Evolutionary conservation across 2,888 invertebrate species (phyloP), one percentile per base, ranked within the genome.

Genomic region (Catocala fraxini): DNA sequence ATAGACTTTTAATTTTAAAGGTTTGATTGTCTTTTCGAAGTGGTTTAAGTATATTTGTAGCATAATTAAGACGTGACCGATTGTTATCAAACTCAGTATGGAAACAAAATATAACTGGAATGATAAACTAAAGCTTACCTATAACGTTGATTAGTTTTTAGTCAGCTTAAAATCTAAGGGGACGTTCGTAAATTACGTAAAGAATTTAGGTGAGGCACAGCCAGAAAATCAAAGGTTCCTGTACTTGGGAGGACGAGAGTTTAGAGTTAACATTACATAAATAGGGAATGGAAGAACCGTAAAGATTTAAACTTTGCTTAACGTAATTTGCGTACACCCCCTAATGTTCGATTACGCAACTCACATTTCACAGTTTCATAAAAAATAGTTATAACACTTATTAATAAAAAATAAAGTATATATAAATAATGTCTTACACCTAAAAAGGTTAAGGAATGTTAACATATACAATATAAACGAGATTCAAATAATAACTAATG

Each of bases 361-460:
- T 46, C 59, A 72, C 48, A 68, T n/a, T n/a, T n/a, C n/a, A n/a
- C n/a, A 63, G 56, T 55, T 51, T 45, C 51, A 63, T 65, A 71
- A 35, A 70, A 73, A 62, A 62, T 47, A 71, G 42, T 63, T 7
- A 49, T 63, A 65, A 53, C 61, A 49, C 54, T 53, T 68, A 71
- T 62, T 65, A 47, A 68, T 71, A 62, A 61, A 56, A 70, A 70
- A 57, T 59, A 15, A 67, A 70, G 46, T 70, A 56, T 63, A 57
- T 54, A 67, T 64, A 63, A 51, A 52, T 52, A 61, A 6, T 51
- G n/a, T 48, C 35, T 53, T 48, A 51, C 0, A 33, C 12, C 33
- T 35, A 51, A 51, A 51, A 51, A 51, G 5, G 9, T 63, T 51
- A 43, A 3, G 67, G 53, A 70, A 70, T 70, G 70, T 67, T 47